These are phyloP conservation scores for Eumeta japonica DNA, from an alignment of 1,140 invertebrate genomes.

Conservation along the genomic window DNA sequence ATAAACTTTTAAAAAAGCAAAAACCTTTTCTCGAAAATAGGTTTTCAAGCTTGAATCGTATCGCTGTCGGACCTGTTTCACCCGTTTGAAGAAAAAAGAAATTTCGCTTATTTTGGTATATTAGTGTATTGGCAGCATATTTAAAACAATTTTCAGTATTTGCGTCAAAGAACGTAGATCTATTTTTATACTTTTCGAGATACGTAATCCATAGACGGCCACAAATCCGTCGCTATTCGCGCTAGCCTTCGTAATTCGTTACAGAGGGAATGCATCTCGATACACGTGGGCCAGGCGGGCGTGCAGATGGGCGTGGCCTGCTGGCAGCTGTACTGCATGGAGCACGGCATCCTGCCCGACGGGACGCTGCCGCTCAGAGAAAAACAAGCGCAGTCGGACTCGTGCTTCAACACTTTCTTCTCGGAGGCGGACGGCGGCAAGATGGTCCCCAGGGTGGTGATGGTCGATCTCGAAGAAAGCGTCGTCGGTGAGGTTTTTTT, in stretches of 20 bases:
- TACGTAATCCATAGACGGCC: not conserved
- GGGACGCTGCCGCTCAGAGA: slow-evolving; percentile 60
- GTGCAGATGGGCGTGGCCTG: slow-evolving; percentile 83
- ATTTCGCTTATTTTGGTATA: too few species aligned
- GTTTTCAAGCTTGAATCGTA: too few species aligned
- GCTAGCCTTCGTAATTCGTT: not conserved
- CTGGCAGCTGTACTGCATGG: slow-evolving; percentile 82
- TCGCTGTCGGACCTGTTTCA: too few species aligned
- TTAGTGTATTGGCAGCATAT: not conserved
- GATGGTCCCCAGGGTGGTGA: slow-evolving; percentile 74
- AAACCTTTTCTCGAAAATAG: too few species aligned
- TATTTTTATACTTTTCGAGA: not conserved
- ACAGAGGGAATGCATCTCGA: slow-evolving; percentile 72
- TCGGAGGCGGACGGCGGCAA: slow-evolving; percentile 66
- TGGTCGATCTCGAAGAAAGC: slow-evolving; percentile 80
- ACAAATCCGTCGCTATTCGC: not conserved
- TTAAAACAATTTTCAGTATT: not conserved
- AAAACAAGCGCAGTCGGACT: slow-evolving; percentile 36
- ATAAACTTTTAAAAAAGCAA: too few species aligned
- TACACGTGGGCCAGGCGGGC: slow-evolving; percentile 84
- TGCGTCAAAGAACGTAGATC: not conserved
- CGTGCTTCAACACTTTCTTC: slow-evolving; percentile 61
- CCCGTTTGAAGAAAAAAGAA: too few species aligned
- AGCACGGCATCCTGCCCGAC: slow-evolving; percentile 77
- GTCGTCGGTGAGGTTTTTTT: slow-evolving; percentile 54